Percentiles rank a stretch among this genome's conserved stretches.
phyloP scores from a whole-genome alignment of 2,888 invertebrate genomes.

The Hecatera dysodea region DNA sequence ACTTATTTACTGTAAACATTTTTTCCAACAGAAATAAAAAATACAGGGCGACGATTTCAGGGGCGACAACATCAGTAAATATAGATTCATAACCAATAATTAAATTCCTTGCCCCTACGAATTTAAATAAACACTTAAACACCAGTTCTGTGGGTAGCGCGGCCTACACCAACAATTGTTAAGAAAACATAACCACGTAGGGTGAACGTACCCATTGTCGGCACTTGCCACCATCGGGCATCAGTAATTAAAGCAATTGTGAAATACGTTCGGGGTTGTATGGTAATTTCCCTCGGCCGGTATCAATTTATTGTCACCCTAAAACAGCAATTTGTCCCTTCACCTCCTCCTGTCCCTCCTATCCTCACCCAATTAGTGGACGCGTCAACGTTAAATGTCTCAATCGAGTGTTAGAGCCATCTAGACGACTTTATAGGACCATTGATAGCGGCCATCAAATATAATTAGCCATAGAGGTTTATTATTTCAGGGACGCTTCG shows the following conservation, averaged over 20 bases:
- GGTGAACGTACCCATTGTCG: conserved; percentile 74
- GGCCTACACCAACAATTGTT: conserved; percentile 64
- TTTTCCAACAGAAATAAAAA: not conserved
- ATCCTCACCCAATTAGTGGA: conserved; percentile 85
- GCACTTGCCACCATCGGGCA: conserved; percentile 77
- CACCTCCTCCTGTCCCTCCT: conserved; percentile 67
- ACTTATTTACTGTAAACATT: not conserved
- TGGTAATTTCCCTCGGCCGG: conserved; percentile 86
- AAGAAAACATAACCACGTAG: conserved; percentile 70
- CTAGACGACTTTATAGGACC: conserved; percentile 67
- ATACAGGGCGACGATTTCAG: not conserved
- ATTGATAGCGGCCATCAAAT: conserved; percentile 56
- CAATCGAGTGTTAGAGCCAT: conserved; percentile 74
- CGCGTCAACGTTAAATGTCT: conserved; percentile 82
- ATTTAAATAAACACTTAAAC: conserved; percentile 61
- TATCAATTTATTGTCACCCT: conserved; percentile 89
- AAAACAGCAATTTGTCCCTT: conserved; percentile 87
- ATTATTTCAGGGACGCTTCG: conserved; percentile 8
- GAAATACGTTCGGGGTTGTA: conserved; percentile 84
- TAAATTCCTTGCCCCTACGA: conserved; percentile 57
- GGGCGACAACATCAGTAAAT: not conserved
- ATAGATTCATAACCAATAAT: conserved; percentile 53
- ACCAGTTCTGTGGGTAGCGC: conserved; percentile 56
- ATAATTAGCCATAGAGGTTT: conserved; percentile 65
- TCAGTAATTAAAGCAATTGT: conserved; percentile 87